phyloP scores from a whole-genome alignment of 2,797 vertebrate species.

The Zalophus californianus region DNA sequence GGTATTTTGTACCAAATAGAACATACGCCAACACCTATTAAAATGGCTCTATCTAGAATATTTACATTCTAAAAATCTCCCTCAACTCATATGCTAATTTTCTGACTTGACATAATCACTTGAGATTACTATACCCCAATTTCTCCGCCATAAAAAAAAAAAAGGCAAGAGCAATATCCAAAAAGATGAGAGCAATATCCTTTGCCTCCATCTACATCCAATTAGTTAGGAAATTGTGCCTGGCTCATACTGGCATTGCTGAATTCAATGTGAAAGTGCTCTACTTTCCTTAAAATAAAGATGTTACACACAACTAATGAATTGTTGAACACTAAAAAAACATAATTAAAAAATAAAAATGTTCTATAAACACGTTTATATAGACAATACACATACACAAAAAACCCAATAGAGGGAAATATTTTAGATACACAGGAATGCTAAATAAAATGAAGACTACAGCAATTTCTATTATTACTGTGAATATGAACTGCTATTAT shows the following conservation, averaged over 20 bases:
- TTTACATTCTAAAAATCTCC: background rate
- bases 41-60: constrained; percentile 29
- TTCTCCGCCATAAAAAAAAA: background rate
- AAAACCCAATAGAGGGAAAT: background rate
- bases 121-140: background rate
- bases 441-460: background rate
- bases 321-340: too few relatives aligned
- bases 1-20: background rate
- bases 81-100: background rate
- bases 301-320: background rate
- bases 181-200: background rate
- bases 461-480: background rate
- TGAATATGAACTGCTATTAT: background rate
- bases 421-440: background rate
- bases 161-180: background rate
- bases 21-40: background rate
- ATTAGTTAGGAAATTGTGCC: background rate
- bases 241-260: background rate
- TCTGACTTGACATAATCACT: background rate
- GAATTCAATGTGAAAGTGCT: background rate
- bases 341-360: background rate
- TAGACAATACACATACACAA: background rate
- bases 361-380: background rate
- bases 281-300: background rate
- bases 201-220: background rate